Evolutionary conservation across 2,888 invertebrate genomes (phyloP).

Genomic region (Melipona bicolor): DNA sequence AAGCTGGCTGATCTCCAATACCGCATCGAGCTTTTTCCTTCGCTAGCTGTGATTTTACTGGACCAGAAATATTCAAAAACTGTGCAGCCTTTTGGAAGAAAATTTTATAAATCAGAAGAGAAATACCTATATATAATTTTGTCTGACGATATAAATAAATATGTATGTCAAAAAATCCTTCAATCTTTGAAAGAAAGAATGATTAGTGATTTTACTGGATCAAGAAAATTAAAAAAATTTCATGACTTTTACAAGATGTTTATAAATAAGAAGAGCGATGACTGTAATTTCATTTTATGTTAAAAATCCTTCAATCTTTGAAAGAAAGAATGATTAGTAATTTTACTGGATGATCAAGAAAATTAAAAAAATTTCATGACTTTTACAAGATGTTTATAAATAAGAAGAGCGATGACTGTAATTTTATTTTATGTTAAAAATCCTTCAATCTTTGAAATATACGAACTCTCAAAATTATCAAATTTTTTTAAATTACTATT

Average conservation of each 20-base stretch:
- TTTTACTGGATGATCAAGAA: neutral
- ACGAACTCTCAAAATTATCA: too few relatives aligned
- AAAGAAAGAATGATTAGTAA: neutral
- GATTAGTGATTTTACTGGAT: neutral
- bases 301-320: neutral
- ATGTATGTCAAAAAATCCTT: neutral
- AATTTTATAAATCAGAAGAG: neutral
- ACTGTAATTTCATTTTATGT: too few relatives aligned
- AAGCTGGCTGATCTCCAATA: slow-evolving; percentile 37
- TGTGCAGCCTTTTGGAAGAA: neutral
- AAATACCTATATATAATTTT: neutral
- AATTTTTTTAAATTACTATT: too few relatives aligned
- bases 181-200: neutral
- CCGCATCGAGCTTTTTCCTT: slow-evolving; percentile 49
- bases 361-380: neutral
- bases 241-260: too few relatives aligned
- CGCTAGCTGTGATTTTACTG: slow-evolving; percentile 14
- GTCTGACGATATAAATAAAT: neutral
- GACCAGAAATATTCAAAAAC: neutral
- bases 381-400: too few relatives aligned
- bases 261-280: too few relatives aligned
- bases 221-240: neutral
- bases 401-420: too few relatives aligned
- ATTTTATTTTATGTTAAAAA: too few relatives aligned
- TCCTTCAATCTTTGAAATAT: neutral